Conservation (phyloP, 1,140 invertebrate species). For the Spodoptera frugiperda region DNA sequence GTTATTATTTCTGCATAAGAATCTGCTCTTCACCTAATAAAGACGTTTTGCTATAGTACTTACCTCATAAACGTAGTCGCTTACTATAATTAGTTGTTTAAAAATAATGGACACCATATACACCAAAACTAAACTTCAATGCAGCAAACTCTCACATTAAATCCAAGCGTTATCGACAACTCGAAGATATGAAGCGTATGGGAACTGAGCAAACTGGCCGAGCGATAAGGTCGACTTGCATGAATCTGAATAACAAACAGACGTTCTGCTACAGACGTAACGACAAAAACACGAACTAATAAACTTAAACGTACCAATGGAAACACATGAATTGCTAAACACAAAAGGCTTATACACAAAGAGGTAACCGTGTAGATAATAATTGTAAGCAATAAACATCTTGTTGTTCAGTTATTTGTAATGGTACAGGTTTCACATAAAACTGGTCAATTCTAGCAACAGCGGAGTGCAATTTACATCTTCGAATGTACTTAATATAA, state of each 20-base stretch:
- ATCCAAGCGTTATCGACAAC: constrained; percentile 60
- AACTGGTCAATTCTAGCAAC: too few relatives aligned
- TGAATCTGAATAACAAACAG: constrained; percentile 73
- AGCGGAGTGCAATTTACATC: too few relatives aligned
- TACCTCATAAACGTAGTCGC: too few relatives aligned
- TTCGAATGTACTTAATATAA: too few relatives aligned
- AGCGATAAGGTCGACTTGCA: constrained; percentile 71
- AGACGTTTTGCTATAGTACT: too few relatives aligned
- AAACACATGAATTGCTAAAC: background rate
- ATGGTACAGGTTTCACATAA: too few relatives aligned
- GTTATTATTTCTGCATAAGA: too few relatives aligned
- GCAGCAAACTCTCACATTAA: constrained; percentile 47
- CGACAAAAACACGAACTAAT: constrained; percentile 63
- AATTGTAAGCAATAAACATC: too few relatives aligned
- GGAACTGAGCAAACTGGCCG: constrained; percentile 70
- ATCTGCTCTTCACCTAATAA: too few relatives aligned
- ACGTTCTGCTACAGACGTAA: constrained; percentile 61
- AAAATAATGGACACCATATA: background rate
- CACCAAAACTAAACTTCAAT: background rate
- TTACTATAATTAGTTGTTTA: background rate
- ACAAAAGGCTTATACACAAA: background rate
- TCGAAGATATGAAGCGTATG: constrained; percentile 67
- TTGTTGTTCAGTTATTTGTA: too few relatives aligned
- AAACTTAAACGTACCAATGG: constrained; percentile 7
- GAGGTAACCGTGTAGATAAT: too few relatives aligned